phyloP scores from a whole-genome alignment of 1,140 invertebrate species.

The Sesamia nonagrioides region DNA sequence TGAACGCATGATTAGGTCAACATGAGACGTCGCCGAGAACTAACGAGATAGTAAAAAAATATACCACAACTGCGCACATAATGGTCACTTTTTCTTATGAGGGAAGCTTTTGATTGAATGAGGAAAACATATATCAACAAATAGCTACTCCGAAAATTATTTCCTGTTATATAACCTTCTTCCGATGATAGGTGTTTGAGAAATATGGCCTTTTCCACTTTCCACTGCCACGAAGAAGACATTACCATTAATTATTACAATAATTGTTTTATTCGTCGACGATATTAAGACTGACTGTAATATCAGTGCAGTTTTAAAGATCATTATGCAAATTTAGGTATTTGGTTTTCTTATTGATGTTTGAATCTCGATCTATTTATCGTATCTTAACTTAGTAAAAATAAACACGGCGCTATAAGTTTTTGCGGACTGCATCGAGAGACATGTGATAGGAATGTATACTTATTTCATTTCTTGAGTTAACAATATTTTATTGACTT shows the following conservation, averaged over 20 bases:
- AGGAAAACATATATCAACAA: constrained; percentile 33
- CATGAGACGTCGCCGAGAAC: constrained; percentile 7
- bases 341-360: too few relatives aligned
- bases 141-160: constrained; percentile 26
- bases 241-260: constrained; percentile 8
- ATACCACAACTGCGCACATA: not conserved
- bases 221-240: constrained; percentile 22
- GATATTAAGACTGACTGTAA: constrained; percentile 12
- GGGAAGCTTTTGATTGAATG: constrained; percentile 35
- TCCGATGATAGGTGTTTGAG: constrained; percentile 9
- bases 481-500: too few relatives aligned
- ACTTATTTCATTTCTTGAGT: too few relatives aligned
- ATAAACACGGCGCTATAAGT: not conserved
- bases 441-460: not conserved
- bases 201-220: constrained; percentile 27
- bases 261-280: not conserved
- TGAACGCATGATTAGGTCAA: not conserved
- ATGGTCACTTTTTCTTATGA: constrained; percentile 8
- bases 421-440: not conserved
- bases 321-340: not conserved
- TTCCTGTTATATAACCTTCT: constrained; percentile 22
- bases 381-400: not conserved
- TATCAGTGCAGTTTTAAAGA: not conserved
- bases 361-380: too few relatives aligned
- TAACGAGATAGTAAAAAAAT: constrained; percentile 13